phyloP scores from a whole-genome alignment of 1,140 invertebrate species.

The Orchestia grillus region DNA sequence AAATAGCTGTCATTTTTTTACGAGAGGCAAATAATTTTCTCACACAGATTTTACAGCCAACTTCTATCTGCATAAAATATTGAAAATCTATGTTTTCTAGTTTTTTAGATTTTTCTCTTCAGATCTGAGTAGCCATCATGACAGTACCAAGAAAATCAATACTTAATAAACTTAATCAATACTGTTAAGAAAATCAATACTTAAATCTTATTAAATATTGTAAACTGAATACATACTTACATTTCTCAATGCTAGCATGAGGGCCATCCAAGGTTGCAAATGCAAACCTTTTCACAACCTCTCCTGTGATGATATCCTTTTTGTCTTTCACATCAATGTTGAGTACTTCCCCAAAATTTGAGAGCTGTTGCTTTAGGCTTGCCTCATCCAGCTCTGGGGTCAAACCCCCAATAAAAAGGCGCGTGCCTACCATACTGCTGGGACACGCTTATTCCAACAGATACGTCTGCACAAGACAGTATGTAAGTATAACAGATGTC shows the following conservation, averaged over 20 bases:
- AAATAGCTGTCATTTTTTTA: too few species aligned
- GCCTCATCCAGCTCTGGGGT: neutral
- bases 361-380: neutral
- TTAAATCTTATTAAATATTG: too few species aligned
- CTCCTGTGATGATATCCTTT: slow-evolving; percentile 21
- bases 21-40: too few species aligned
- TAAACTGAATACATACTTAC: neutral
- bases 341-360: neutral
- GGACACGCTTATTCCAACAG: neutral
- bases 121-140: too few species aligned
- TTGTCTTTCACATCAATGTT: slow-evolving; percentile 31
- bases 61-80: too few species aligned
- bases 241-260: slow-evolving; percentile 32
- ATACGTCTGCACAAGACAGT: neutral
- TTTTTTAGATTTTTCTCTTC: too few species aligned
- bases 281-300: slow-evolving; percentile 35
- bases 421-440: neutral
- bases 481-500: neutral
- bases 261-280: slow-evolving; percentile 18
- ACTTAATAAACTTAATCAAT: too few species aligned
- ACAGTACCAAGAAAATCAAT: too few species aligned
- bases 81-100: too few species aligned
- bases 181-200: too few species aligned
- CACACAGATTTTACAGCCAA: too few species aligned
- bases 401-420: slow-evolving; percentile 13